Evolutionary conservation across 2,888 invertebrate species (phyloP), one percentile per base, ranked within the genome.

Genomic region (Pantelozetes paolii): DNA sequence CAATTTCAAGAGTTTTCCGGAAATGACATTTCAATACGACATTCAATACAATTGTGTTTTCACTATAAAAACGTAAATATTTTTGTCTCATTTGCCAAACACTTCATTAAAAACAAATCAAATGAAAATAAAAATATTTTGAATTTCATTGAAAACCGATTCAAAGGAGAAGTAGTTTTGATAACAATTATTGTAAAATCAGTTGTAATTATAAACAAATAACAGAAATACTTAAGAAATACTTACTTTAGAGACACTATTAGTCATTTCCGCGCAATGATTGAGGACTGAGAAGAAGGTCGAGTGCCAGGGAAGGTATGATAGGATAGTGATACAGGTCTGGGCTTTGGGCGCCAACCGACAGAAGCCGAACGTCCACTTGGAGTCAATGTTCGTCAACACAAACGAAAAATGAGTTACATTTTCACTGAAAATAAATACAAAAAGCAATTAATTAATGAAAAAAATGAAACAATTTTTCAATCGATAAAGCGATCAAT

Each of bases 301-400:
- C 84, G 95, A 94, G 82, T 95, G 95, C 96, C 96, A 98, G 79
- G 96, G 96, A 80, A 97, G 86, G 82, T 90, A 91, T 81, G 84
- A 84, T 73, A 85, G 77, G 30, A 85, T 81, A 78, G 84, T 84
- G 11, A 85, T 79, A 76, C 94, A 91, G 26, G 91, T 90, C 81
- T 92, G 89, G 30, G 90, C 88, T 82, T 90, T 90, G 6, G 95
- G 92, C 82, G 96, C 93, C 83, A 94, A 94, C 32, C 98, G 89
- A 83, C 96, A 97, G 84, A 94, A 98, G 78, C 97, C 97, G 85
- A 94, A 99, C 50, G 94, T 94, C 88, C 94, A 97, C 85, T 94
- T 94, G 32, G 95, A 93, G 82, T 95, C 94, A 79, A 90, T 87
- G 79, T 92, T 94, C 30, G 98, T 99, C 81, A 98, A 85, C 71